These are phyloP conservation scores for Aphrocallistes beatrix DNA, from an alignment of 37 sponge, comb jelly and placozoan species.

Conservation along the genomic window DNA sequence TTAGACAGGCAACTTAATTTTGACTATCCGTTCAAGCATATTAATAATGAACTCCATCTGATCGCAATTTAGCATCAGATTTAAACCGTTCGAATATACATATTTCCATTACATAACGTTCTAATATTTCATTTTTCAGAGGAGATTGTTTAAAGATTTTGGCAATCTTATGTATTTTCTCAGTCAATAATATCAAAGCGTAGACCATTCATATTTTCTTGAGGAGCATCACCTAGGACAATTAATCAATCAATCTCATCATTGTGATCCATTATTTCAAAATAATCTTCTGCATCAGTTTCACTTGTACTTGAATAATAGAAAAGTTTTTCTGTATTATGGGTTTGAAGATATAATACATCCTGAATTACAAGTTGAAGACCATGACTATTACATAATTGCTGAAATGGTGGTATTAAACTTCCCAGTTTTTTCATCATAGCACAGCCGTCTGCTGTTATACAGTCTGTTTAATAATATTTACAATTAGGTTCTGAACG, in stretches of 20 bases:
- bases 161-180: neutral
- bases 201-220: conserved; percentile 15
- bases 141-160: neutral
- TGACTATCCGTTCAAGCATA: conserved; percentile 15
- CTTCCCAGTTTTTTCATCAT: conserved; percentile 7
- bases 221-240: conserved; percentile 5
- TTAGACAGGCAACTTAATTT: neutral
- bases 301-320: conserved; percentile 8
- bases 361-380: neutral
- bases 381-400: neutral
- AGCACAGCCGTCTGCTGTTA: conserved; percentile 17
- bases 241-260: conserved; percentile 12
- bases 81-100: neutral
- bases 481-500: too few species aligned
- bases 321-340: neutral
- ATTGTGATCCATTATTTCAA: neutral
- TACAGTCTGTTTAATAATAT: too few species aligned
- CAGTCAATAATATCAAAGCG: neutral
- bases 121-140: neutral
- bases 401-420: neutral
- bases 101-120: conserved; percentile 10
- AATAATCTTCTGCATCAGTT: neutral
- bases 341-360: neutral
- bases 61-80: neutral
- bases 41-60: neutral